These are phyloP conservation scores for Pseudomyrmex concolor DNA, from an alignment of 1,140 invertebrate genomes.

Conservation along the genomic window DNA sequence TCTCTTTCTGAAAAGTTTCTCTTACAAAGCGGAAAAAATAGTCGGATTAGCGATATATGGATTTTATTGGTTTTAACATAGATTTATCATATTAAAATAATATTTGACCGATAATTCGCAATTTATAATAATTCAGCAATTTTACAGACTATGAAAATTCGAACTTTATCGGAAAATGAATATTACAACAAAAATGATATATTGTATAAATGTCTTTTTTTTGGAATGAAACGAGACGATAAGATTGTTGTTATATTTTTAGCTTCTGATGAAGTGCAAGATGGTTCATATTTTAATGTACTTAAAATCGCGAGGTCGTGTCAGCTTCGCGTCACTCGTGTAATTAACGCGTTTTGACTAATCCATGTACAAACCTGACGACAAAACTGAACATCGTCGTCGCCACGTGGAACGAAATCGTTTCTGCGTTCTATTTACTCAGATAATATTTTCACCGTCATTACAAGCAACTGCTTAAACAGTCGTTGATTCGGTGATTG, in stretches of 20 bases:
- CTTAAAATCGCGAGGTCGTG: conserved; percentile 14
- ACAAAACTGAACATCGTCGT: conserved; percentile 65
- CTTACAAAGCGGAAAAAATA: background rate
- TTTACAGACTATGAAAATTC: too few species aligned
- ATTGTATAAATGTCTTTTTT: too few species aligned
- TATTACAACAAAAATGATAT: background rate
- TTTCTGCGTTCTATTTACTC: conserved; percentile 72
- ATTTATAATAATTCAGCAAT: too few species aligned
- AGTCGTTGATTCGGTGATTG: conserved; percentile 57
- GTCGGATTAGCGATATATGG: too few species aligned
- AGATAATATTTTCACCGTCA: conserved; percentile 78
- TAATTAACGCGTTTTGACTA: conserved; percentile 65
- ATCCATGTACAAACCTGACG: conserved; percentile 58
- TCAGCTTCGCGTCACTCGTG: background rate
- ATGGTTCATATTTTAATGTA: conserved; percentile 6
- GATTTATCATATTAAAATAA: background rate
- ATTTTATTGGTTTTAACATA: background rate
- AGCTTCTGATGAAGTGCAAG: background rate
- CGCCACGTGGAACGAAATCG: conserved; percentile 38
- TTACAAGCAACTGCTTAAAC: conserved; percentile 79
- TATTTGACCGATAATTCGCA: background rate
- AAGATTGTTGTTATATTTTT: background rate
- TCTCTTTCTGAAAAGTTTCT: background rate
- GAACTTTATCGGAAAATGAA: background rate
- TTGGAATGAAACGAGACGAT: background rate